Evolutionary conservation across 2,888 invertebrate species (phyloP).

Genomic region (Strigamia maritima): DNA sequence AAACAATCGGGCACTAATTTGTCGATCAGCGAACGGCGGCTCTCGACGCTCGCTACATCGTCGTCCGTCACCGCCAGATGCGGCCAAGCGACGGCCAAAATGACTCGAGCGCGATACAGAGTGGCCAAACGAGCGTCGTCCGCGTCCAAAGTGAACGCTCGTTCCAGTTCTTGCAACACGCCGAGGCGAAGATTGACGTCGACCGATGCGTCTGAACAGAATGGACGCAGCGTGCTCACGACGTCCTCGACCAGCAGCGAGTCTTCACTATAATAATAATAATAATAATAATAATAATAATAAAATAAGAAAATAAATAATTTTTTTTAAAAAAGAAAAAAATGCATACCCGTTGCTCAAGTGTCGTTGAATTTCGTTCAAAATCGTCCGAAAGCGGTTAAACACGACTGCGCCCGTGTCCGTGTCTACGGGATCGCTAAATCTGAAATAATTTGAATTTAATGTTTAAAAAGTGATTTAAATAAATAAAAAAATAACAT

Average conservation of each 20-base stretch:
- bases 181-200: conserved; percentile 23
- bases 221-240: conserved; percentile 31
- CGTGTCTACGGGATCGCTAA: too few relatives aligned
- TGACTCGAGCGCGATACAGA: conserved; percentile 11
- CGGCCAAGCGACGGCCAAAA: conserved; percentile 38
- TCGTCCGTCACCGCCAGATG: conserved; percentile 30
- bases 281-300: too few relatives aligned
- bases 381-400: background rate
- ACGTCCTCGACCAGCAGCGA: conserved; percentile 36
- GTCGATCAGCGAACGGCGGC: conserved; percentile 14
- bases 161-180: conserved; percentile 35
- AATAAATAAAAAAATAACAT: background rate
- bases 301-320: too few relatives aligned
- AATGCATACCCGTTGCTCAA: background rate
- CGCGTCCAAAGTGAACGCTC: conserved; percentile 31
- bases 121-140: conserved; percentile 15
- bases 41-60: conserved; percentile 25
- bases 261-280: conserved; percentile 35
- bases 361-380: background rate
- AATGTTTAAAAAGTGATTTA: too few relatives aligned
- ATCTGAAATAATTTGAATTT: too few relatives aligned
- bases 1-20: conserved; percentile 28
- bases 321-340: too few relatives aligned
- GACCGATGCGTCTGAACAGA: conserved; percentile 36
- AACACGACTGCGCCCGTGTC: background rate